Percentiles rank a stretch among this genome's conserved stretches.
Evolutionary conservation across 2,888 invertebrate genomes (phyloP).

Genomic region (Agonum fuliginosum): DNA sequence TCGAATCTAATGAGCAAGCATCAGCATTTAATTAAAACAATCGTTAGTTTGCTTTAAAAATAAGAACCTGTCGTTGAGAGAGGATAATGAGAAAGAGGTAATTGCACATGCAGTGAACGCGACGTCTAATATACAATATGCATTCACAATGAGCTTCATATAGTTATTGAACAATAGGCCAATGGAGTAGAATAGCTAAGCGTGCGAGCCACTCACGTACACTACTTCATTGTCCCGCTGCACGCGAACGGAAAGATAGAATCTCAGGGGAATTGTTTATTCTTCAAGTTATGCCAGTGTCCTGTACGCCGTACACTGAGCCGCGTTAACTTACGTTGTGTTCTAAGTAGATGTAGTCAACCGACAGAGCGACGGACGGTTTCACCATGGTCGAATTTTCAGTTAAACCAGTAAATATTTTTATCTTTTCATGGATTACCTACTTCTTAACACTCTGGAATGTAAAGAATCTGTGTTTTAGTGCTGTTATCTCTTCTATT

Average conservation of each 20-base stretch:
- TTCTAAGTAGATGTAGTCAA: no score
- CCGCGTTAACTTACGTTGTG: conserved; percentile 14
- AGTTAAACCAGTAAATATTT: conserved; percentile 68
- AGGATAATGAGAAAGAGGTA: conserved; percentile 56
- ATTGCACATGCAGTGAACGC: conserved; percentile 57
- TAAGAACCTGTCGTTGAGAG: conserved; percentile 19
- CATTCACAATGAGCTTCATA: conserved; percentile 62
- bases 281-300: conserved; percentile 59
- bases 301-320: conserved; percentile 41
- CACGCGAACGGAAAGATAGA: conserved; percentile 61
- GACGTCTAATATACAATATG: conserved; percentile 61
- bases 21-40: conserved; percentile 55
- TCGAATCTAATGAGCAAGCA: conserved; percentile 38
- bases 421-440: background rate
- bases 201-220: conserved; percentile 48
- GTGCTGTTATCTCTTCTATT: background rate
- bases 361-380: background rate
- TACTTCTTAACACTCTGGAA: no score
- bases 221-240: conserved; percentile 56
- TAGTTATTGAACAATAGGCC: conserved; percentile 59
- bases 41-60: conserved; percentile 46
- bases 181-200: conserved; percentile 18
- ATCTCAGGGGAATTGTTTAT: conserved; percentile 62
- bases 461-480: background rate
- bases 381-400: conserved; percentile 69